A percentile compares a stretch with the other conserved stretches of the same genome.
Conservation (phyloP, 2,797 vertebrate species). For the Esox lucius region DNA sequence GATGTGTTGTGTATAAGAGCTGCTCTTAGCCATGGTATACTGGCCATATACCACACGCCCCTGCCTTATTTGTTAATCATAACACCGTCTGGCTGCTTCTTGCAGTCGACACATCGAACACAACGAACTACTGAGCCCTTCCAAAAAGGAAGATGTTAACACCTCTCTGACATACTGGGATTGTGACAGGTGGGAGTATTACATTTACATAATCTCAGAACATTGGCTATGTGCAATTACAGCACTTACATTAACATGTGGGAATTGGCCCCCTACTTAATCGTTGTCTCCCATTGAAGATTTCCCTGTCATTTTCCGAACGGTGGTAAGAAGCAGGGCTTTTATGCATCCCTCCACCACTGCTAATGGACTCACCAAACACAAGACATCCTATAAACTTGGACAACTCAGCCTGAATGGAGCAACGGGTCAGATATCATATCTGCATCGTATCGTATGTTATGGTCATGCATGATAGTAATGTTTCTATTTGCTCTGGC, state of each 20-base stretch:
- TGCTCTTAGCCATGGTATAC: no score
- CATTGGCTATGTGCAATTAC: conserved; percentile 44
- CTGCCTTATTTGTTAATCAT: not conserved
- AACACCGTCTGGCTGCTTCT: not conserved
- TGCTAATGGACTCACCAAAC: conserved; percentile 22
- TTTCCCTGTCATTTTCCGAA: conserved; percentile 28
- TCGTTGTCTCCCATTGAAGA: conserved; percentile 29
- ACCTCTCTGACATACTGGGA: not conserved
- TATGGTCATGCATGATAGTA: not conserved
- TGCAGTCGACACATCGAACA: not conserved
- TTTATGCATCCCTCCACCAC: conserved; percentile 1
- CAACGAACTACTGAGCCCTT: not conserved
- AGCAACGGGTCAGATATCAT: not conserved
- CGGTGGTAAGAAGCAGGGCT: not conserved
- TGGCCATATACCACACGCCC: no score
- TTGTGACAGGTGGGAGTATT: conserved; percentile 2
- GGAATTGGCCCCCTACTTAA: conserved; percentile 36
- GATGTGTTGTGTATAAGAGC: no score
- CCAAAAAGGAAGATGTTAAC: not conserved
- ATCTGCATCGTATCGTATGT: not conserved
- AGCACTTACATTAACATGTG: conserved; percentile 41
- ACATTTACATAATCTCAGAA: conserved; percentile 47
- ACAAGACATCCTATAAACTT: not conserved
- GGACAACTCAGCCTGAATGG: not conserved
- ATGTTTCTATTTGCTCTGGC: not conserved